Percentiles rank a stretch among this genome's conserved stretches.
Evolutionary conservation across 2,797 vertebrate species (phyloP).

Genomic region (Melanogrammus aeglefinus): DNA sequence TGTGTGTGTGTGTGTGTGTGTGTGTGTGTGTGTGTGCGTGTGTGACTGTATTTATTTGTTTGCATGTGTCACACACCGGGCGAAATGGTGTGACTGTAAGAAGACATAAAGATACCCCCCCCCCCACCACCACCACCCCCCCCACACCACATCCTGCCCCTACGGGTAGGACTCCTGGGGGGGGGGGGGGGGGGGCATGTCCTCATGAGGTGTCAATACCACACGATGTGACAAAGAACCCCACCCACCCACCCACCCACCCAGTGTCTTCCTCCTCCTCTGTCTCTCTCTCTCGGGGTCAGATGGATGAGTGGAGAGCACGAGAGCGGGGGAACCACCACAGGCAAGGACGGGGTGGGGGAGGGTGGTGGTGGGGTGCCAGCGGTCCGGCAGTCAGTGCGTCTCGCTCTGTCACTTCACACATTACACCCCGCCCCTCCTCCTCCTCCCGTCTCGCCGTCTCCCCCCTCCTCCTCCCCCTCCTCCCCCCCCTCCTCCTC

Average conservation of each 20-base stretch:
- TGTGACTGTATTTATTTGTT: neutral
- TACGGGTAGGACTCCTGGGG: neutral
- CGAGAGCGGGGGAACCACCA: slow-evolving; percentile 52
- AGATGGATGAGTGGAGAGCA: slow-evolving; percentile 66
- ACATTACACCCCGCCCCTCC: slow-evolving; percentile 38
- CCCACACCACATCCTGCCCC: slow-evolving; percentile 35
- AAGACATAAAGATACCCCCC: slow-evolving; percentile 50
- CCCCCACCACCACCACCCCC: slow-evolving; percentile 54
- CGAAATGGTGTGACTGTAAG: slow-evolving; percentile 62
- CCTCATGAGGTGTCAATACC: slow-evolving; percentile 68
- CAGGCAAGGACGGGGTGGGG: slow-evolving; percentile 71
- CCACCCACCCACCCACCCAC: slow-evolving; percentile 27
- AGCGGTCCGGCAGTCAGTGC: slow-evolving; percentile 55
- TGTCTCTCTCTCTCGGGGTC: slow-evolving; percentile 45
- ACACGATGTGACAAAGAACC: slow-evolving; percentile 70
- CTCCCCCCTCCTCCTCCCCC: slow-evolving; percentile 15
- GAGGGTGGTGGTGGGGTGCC: slow-evolving; percentile 19
- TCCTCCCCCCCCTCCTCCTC: neutral
- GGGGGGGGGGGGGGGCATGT: slow-evolving; percentile 48
- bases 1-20: slow-evolving; percentile 2
- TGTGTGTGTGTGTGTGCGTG: slow-evolving; percentile 9
- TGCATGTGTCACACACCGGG: slow-evolving; percentile 24
- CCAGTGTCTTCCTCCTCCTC: slow-evolving; percentile 37
- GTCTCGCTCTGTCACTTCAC: slow-evolving; percentile 69
- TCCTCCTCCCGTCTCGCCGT: slow-evolving; percentile 21